Percentiles rank a stretch among this genome's conserved stretches.
Conservation (phyloP, 1,140 invertebrate species). For the Bursaphelenchus mucronatus region DNA sequence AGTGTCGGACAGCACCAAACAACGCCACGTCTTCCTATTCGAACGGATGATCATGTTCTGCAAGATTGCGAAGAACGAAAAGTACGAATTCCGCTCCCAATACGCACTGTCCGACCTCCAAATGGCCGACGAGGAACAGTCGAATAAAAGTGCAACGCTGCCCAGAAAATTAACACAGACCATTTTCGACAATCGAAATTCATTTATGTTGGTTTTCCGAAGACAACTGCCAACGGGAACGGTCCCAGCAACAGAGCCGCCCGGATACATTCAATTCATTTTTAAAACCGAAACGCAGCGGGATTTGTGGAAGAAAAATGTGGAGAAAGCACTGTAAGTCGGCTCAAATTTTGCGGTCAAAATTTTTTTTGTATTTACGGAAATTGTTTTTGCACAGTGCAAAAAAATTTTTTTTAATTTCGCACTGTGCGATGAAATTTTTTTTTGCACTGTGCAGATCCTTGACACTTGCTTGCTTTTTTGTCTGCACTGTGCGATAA, state of each 20-base stretch:
- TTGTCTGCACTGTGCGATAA: too few species aligned
- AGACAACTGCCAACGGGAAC: constrained; percentile 4
- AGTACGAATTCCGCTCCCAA: constrained; percentile 16
- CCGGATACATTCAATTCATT: constrained; percentile 23
- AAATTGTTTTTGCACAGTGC: too few species aligned
- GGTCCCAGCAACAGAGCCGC: neutral
- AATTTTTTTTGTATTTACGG: neutral
- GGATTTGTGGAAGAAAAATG: constrained; percentile 35
- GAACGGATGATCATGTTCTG: constrained; percentile 92
- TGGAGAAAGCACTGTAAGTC: constrained; percentile 39
- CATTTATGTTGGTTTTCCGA: constrained; percentile 19
- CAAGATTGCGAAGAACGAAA: constrained; percentile 66
- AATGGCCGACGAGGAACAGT: constrained; percentile 33
- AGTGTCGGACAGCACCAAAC: constrained; percentile 27
- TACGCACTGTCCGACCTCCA: constrained; percentile 32
- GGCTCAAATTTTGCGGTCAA: neutral
- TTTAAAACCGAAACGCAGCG: constrained; percentile 35
- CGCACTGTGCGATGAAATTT: too few species aligned
- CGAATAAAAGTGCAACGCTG: constrained; percentile 24
- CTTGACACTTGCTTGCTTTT: too few species aligned
- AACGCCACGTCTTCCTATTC: constrained; percentile 86
- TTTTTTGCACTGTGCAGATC: too few species aligned
- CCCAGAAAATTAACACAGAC: constrained; percentile 35
- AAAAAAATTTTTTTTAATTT: too few species aligned
- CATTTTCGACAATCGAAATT: constrained; percentile 37